phyloP scores from a whole-genome alignment of 2,888 invertebrate genomes.

The Drosophila antonietae region DNA sequence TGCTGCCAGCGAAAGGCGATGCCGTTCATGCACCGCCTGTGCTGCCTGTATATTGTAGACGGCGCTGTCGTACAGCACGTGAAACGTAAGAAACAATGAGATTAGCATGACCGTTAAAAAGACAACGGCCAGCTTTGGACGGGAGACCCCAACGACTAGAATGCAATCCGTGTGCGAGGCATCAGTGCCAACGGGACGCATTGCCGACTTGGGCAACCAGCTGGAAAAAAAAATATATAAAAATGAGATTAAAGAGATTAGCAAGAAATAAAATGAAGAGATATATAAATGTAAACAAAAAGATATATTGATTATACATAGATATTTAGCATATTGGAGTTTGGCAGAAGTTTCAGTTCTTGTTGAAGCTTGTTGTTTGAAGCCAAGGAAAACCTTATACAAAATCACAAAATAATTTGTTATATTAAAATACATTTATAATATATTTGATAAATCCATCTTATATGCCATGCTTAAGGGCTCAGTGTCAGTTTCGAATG shows the following conservation, averaged over 20 bases:
- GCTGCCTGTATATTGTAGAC: conserved; percentile 91
- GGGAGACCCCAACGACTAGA: conserved; percentile 92
- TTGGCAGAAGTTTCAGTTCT: not conserved
- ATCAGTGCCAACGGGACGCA: conserved; percentile 93
- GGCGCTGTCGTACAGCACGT: conserved; percentile 93
- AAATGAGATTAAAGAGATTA: conserved; percentile 5
- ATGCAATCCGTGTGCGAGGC: conserved; percentile 91
- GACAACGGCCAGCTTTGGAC: conserved; percentile 92
- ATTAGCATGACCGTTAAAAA: conserved; percentile 92
- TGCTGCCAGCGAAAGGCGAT: conserved; percentile 84
- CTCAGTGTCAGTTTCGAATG: not conserved
- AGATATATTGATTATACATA: not conserved
- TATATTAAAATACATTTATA: no score
- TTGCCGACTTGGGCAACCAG: conserved; percentile 92
- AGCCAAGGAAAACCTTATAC: not conserved
- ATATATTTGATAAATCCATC: no score
- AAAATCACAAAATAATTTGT: not conserved
- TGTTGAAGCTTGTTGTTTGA: no score
- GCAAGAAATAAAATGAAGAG: not conserved
- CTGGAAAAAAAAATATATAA: conserved; percentile 84
- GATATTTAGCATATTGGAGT: not conserved
- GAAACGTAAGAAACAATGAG: conserved; percentile 93
- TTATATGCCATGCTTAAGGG: not conserved
- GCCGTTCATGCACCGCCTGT: conserved; percentile 87
- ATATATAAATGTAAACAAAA: not conserved